These are phyloP conservation scores for Periphyllus acericola DNA, from an alignment of 2,888 invertebrate species.

Conservation along the genomic window DNA sequence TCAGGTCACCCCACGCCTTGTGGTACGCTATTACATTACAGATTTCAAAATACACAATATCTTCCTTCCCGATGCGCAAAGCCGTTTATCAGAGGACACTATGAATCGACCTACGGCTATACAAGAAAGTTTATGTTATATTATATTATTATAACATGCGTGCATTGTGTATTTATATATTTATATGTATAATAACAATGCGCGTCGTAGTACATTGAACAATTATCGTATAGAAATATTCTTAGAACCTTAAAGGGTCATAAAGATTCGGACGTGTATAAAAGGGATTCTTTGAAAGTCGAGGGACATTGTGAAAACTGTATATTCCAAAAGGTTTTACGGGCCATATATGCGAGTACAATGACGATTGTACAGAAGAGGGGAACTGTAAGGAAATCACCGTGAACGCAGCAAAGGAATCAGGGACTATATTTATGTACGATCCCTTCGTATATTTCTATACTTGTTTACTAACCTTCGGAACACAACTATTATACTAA, in stretches of 20 bases:
- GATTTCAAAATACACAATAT: background rate
- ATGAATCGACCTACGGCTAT: background rate
- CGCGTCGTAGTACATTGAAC: background rate
- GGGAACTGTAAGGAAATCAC: background rate
- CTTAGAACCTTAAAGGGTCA: background rate
- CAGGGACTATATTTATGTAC: background rate
- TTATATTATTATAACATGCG: background rate
- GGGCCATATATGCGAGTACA: background rate
- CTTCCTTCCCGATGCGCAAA: background rate
- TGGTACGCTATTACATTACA: background rate
- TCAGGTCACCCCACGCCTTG: background rate
- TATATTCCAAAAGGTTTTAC: slow-evolving; percentile 31
- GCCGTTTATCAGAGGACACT: background rate
- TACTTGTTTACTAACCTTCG: slow-evolving; percentile 5
- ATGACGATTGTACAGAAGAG: background rate
- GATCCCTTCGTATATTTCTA: background rate
- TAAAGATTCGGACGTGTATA: background rate
- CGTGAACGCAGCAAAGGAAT: background rate
- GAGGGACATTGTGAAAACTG: background rate
- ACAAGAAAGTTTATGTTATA: background rate
- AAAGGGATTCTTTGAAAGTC: slow-evolving; percentile 36
- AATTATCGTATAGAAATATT: background rate
- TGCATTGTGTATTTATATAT: background rate
- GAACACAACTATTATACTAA: background rate
- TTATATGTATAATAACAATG: background rate